Base-by-base conservation (phyloP, 2,113 vertebrate genomes). In the Triplophysa dalaica region DNA sequence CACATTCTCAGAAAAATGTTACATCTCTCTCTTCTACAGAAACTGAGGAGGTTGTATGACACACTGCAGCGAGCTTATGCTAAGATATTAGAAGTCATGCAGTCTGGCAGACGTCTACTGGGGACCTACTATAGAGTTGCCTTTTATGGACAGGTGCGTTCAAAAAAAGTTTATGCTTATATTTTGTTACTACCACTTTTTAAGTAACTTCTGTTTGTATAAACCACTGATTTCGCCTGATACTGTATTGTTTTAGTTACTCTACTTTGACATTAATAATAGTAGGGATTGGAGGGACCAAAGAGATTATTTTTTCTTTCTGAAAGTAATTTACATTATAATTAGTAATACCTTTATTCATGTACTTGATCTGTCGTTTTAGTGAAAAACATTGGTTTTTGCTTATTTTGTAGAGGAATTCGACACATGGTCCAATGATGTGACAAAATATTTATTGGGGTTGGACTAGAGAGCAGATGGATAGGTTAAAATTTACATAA, bases 101-200 rank as follows among this genome's bases (percentile, higher is more conserved):
- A 95, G 29, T 91, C 95, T 0, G 94, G 95, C 58, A 95, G 95
- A 81, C 92, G 98, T 77, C 92, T 99, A 80, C 91, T 99, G 12
- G 98, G 97, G 61, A 99, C 96, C 0, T 99, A 94, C 89, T 99
- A 98, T 90, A 93, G 96, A 83, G 97, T 99, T 78, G 97, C 95
- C 64, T 98, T 99, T 91, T 99, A 95, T 84, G 98, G 98, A 82
- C 97, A 98, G 93, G 98, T 93, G 69, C 78, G 84, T 80, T 22
- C 26, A 62, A 22, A 65, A 22, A 70, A 70, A 12, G 22, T n/a
- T 52, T 43, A n/a, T 38, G 24, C 22, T 26, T 26, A 50, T 4
- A 24, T 14, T 52, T 21, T 58, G n/a, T 21, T 58, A 13, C 13
- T 22, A 24, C n/a, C 70, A 73, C 54, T 73, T 73, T 33, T 8